A percentile compares a stretch with the other conserved stretches of the same genome.
Conservation (phyloP, 2,888 invertebrate genomes). For the Chesias legatella region DNA sequence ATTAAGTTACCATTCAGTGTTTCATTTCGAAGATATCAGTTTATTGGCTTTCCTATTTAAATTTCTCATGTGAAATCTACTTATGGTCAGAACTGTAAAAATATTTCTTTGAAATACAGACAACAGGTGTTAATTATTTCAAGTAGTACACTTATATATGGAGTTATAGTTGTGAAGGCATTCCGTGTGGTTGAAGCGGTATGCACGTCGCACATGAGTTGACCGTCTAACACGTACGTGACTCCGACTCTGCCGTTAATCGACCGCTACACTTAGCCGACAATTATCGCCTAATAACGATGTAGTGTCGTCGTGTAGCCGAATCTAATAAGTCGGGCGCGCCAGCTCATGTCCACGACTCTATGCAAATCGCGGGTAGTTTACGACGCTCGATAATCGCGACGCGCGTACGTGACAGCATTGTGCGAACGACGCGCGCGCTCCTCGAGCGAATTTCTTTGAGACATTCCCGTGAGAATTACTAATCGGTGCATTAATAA, state of each 20-base stretch:
- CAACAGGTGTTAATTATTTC: too few relatives aligned
- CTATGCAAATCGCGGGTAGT: slow-evolving; percentile 75
- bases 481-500: slow-evolving; percentile 50
- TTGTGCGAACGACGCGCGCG: slow-evolving; percentile 57
- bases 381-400: slow-evolving; percentile 77
- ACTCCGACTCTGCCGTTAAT: slow-evolving; percentile 65
- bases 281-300: slow-evolving; percentile 76
- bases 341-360: slow-evolving; percentile 63
- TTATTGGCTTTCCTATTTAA: too few relatives aligned
- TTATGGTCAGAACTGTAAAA: too few relatives aligned
- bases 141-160: slow-evolving; percentile 19
- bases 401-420: slow-evolving; percentile 73
- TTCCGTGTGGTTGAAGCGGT: slow-evolving; percentile 33
- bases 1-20: too few relatives aligned
- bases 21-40: too few relatives aligned
- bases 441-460: slow-evolving; percentile 35
- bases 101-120: too few relatives aligned
- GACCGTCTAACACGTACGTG: slow-evolving; percentile 58
- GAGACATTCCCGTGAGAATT: slow-evolving; percentile 46
- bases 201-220: slow-evolving; percentile 39
- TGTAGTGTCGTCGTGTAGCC: slow-evolving; percentile 59
- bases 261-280: slow-evolving; percentile 68
- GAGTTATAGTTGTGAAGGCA: slow-evolving; percentile 30
- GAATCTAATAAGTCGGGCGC: slow-evolving; percentile 65
- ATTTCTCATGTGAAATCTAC: too few relatives aligned